Evolutionary conservation across 2,888 invertebrate species (phyloP).

Genomic region (Julus scanicus): DNA sequence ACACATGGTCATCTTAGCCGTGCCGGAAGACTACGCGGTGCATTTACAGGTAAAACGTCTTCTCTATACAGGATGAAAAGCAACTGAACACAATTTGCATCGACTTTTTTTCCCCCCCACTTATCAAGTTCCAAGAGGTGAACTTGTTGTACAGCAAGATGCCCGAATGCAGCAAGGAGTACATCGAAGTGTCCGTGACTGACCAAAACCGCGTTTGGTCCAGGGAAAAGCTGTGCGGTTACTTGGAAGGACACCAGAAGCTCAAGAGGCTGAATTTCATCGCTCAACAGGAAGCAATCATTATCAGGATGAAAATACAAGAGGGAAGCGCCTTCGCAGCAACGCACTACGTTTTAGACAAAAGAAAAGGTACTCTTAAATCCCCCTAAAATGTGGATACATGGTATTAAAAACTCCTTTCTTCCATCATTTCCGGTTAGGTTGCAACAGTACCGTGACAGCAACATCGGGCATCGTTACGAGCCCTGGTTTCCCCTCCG

Average conservation of each 20-base stretch:
- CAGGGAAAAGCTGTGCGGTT: slow-evolving; percentile 45
- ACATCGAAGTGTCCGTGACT: slow-evolving; percentile 34
- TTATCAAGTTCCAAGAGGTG: slow-evolving; percentile 33
- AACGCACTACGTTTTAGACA: slow-evolving; percentile 44
- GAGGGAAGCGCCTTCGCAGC: slow-evolving; percentile 6
- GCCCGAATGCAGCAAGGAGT: slow-evolving; percentile 48
- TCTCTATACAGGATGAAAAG: too few relatives aligned
- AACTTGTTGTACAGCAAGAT: slow-evolving; percentile 49
- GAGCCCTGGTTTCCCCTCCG: slow-evolving; percentile 56
- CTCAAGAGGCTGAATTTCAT: slow-evolving; percentile 6
- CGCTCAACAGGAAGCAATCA: slow-evolving; percentile 44
- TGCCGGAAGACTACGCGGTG: not conserved
- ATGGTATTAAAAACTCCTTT: too few relatives aligned
- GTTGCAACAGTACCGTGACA: slow-evolving; percentile 55
- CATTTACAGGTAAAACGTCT: not conserved
- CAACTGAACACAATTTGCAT: not conserved
- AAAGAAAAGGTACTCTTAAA: slow-evolving; percentile 50
- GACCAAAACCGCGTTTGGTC: slow-evolving; percentile 4
- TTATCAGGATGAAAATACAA: slow-evolving; percentile 12
- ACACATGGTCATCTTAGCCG: not conserved
- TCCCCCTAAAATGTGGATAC: too few relatives aligned
- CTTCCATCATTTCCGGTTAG: not conserved
- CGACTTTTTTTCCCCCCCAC: not conserved
- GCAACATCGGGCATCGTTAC: slow-evolving; percentile 44
- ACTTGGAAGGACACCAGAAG: not conserved